Conservation (phyloP, 2,113 vertebrate genomes). For the Spea bombifrons region DNA sequence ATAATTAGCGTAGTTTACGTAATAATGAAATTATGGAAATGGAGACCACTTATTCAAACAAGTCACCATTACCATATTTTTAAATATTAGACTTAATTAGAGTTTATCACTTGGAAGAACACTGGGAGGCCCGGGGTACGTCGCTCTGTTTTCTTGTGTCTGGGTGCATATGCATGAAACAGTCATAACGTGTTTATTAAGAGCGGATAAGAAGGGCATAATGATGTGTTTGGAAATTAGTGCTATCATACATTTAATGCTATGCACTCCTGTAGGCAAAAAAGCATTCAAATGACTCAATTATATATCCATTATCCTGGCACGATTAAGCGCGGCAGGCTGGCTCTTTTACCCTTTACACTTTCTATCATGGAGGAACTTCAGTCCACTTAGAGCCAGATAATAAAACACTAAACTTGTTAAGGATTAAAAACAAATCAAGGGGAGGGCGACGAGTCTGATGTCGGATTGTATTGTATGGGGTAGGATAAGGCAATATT, state of each 20-base stretch:
- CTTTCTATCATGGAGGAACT: conserved; percentile 82
- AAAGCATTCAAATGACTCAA: conserved; percentile 99
- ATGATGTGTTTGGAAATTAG: conserved; percentile 99
- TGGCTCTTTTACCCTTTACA: conserved; percentile 72
- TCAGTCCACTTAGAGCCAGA: conserved; percentile 83
- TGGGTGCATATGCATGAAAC: conserved; percentile 63
- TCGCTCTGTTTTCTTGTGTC: conserved; percentile 63
- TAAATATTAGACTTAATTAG: conserved; percentile 99
- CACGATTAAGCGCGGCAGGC: conserved; percentile 86
- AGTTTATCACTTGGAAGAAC: conserved; percentile 83
- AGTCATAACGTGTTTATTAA: conserved; percentile 99
- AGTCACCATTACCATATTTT: conserved; percentile 98
- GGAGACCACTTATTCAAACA: conserved; percentile 94
- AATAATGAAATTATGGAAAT: conserved; percentile 99
- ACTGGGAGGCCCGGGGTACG: conserved; percentile 53
- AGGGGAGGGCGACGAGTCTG: not conserved
- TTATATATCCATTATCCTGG: conserved; percentile 98
- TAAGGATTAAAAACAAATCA: conserved; percentile 54
- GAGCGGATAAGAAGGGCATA: conserved; percentile 95
- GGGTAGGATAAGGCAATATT: conserved; percentile 22
- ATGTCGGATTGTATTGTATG: conserved; percentile 34
- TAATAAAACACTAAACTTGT: conserved; percentile 75
- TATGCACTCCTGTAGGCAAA: conserved; percentile 92
- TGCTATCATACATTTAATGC: conserved; percentile 99
- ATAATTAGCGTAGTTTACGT: conserved; percentile 95